Conservation (phyloP, 2,113 vertebrate species). For the Setophaga kirtlandii region DNA sequence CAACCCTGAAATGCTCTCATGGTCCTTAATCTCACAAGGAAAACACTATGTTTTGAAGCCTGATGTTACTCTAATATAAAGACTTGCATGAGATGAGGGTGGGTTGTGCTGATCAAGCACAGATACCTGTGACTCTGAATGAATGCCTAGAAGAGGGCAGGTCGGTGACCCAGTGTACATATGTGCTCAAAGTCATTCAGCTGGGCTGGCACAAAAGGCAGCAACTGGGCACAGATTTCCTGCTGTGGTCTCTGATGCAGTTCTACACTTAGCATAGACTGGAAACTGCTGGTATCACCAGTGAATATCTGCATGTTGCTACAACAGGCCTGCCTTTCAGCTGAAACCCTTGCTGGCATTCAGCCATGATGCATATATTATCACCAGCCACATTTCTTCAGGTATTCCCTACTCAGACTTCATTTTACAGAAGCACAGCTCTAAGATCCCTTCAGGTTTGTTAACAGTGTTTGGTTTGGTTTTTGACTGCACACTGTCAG, state of each 20-base stretch:
- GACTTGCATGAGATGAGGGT: neutral
- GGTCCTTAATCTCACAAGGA: neutral
- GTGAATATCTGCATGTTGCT: neutral
- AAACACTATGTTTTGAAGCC: neutral
- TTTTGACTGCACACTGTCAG: neutral
- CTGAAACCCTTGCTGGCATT: neutral
- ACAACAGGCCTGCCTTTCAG: neutral
- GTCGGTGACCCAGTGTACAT: neutral
- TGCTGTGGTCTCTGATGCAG: neutral
- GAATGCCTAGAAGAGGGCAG: neutral
- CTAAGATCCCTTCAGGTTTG: neutral
- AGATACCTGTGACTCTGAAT: neutral
- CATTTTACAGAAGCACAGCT: neutral
- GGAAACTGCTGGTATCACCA: neutral
- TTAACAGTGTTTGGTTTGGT: accelerated
- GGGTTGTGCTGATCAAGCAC: neutral
- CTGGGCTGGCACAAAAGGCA: neutral
- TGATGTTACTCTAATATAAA: neutral
- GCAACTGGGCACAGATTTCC: neutral
- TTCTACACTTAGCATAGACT: neutral
- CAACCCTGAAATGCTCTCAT: accelerated
- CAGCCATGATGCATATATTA: neutral
- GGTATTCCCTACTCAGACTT: neutral
- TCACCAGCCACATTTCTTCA: neutral
- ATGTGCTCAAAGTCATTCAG: neutral